Evolutionary conservation across 2,113 vertebrate species (phyloP).

Genomic region (Caloenas nicobarica): DNA sequence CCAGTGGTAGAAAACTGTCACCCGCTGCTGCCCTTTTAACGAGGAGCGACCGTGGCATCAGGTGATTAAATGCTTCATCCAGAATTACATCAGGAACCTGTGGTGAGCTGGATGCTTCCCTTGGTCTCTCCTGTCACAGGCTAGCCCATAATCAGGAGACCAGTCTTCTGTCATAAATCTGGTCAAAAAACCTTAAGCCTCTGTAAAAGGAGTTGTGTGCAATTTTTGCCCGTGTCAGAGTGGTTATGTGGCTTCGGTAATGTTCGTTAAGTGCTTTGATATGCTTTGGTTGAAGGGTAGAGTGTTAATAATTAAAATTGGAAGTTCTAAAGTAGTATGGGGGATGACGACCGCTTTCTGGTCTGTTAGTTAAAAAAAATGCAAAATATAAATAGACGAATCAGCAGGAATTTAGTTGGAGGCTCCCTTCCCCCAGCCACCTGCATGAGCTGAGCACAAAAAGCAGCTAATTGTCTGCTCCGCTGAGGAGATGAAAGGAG

Average conservation of each 20-base stretch:
- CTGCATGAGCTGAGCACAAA: slow-evolving; percentile 38
- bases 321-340: not conserved
- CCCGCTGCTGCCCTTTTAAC: not conserved
- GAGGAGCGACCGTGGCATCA: not conserved
- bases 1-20: not conserved
- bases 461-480: slow-evolving; percentile 52
- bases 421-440: slow-evolving; percentile 50
- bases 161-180: not conserved
- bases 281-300: slow-evolving; percentile 4
- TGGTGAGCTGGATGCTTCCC: not conserved
- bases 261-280: slow-evolving; percentile 55
- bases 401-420: slow-evolving; percentile 25
- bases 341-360: slow-evolving; percentile 37
- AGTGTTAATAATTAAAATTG: slow-evolving; percentile 65
- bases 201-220: not conserved
- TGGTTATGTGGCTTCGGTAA: slow-evolving; percentile 38
- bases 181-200: not conserved
- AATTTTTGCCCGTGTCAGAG: not conserved
- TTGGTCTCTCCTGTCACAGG: not conserved
- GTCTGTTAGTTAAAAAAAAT: slow-evolving; percentile 60
- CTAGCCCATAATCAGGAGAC: not conserved
- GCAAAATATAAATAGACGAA: slow-evolving; percentile 33
- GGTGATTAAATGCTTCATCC: not conserved
- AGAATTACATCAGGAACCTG: not conserved
- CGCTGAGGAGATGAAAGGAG: slow-evolving; percentile 33